phyloP scores from a whole-genome alignment of 2,797 vertebrate species.

The Pristis pectinata region DNA sequence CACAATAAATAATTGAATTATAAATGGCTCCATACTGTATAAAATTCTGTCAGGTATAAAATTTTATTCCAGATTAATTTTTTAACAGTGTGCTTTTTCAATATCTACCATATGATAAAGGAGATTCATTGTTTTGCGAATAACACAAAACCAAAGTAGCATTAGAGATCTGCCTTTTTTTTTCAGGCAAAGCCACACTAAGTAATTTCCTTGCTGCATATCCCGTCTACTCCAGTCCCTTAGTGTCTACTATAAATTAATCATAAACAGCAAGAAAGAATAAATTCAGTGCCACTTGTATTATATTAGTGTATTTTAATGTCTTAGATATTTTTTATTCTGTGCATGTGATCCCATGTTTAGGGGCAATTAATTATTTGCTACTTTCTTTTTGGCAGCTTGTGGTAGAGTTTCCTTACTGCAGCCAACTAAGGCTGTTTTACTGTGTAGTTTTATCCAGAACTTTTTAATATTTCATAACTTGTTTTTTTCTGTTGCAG shows the following conservation, averaged over 20 bases:
- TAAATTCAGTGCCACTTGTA: not conserved
- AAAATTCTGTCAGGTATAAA: not conserved
- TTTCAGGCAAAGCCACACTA: too few species aligned
- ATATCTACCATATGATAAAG: not conserved
- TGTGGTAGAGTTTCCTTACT: not conserved
- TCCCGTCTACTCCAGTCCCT: not conserved
- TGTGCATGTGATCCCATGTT: not conserved
- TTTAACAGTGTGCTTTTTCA: not conserved
- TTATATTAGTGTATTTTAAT: not conserved
- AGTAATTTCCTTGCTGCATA: not conserved
- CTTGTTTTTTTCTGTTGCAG: slow-evolving; percentile 59
- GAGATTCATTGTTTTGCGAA: not conserved
- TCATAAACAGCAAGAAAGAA: not conserved
- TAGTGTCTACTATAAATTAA: not conserved
- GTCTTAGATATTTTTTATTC: not conserved
- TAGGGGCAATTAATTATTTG: not conserved
- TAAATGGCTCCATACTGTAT: not conserved
- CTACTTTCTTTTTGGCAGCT: not conserved
- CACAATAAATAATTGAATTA: not conserved
- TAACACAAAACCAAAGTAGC: not conserved
- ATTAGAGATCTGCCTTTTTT: too few species aligned
- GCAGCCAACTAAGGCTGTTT: not conserved
- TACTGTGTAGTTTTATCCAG: not conserved
- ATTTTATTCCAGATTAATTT: not conserved
- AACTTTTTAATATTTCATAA: not conserved